A percentile compares a stretch with the other conserved stretches of the same genome.
Conservation (phyloP, 2,113 vertebrate species). For the Empidonax alnorum region DNA sequence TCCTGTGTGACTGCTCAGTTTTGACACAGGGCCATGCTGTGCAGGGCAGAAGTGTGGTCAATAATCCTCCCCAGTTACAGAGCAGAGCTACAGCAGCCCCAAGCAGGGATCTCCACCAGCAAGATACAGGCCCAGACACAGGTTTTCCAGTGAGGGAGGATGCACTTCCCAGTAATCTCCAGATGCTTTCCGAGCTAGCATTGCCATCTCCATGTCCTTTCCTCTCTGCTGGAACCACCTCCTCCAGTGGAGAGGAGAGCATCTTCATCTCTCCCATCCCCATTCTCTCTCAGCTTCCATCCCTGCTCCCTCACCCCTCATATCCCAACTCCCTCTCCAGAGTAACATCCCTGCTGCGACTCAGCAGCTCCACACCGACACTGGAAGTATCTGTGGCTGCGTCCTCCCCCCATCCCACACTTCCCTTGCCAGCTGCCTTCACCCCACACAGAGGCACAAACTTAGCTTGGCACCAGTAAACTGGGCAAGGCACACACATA, state of each 20-base stretch:
- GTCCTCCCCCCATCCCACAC: background rate
- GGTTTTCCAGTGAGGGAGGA: background rate
- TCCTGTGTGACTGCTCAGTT: background rate
- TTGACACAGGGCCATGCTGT: background rate
- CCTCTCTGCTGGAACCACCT: background rate
- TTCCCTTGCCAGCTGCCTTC: background rate
- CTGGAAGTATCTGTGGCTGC: background rate
- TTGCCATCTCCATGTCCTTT: background rate
- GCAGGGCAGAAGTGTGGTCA: background rate
- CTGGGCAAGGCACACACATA: fast-evolving
- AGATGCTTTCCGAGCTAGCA: background rate
- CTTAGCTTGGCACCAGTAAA: background rate
- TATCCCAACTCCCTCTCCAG: fast-evolving
- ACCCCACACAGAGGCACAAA: background rate
- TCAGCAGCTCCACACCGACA: background rate
- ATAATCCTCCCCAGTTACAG: background rate
- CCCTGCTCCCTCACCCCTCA: background rate
- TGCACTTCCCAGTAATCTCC: background rate
- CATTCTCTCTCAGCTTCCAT: background rate
- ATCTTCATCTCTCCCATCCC: background rate
- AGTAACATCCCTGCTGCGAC: background rate
- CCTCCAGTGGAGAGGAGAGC: background rate
- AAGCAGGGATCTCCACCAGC: background rate
- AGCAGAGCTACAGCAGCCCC: background rate
- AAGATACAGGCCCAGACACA: background rate